phyloP scores from a whole-genome alignment of 2,888 invertebrate genomes.

The Alviniconcha strummeri region DNA sequence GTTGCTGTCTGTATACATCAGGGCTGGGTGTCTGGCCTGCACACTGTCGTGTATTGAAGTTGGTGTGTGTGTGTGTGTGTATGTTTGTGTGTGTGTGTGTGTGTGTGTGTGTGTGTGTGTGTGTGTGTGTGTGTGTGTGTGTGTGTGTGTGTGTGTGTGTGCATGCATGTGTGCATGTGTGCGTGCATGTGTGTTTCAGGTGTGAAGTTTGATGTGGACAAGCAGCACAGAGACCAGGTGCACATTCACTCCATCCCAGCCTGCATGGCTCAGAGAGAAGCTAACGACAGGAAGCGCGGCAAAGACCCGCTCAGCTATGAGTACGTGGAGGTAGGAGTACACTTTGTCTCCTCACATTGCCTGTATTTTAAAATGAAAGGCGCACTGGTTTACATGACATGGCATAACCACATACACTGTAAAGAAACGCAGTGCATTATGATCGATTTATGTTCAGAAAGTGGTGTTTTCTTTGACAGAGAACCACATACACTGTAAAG shows the following conservation, averaged over 20 bases:
- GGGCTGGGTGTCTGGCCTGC: no score
- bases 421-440: no score
- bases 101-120: constrained; percentile 42
- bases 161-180: constrained; percentile 1
- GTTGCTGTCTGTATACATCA: no score
- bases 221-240: constrained; percentile 46
- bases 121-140: constrained; percentile 41
- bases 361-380: no score
- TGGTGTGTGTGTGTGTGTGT: neutral
- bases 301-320: constrained; percentile 51
- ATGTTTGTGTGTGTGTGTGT: neutral
- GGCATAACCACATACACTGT: no score
- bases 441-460: no score
- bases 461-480: no score
- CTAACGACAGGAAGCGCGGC: constrained; percentile 48
- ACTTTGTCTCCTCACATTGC: no score
- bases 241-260: constrained; percentile 55
- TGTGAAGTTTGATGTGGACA: constrained; percentile 49
- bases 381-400: no score
- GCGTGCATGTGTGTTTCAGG: constrained; percentile 45
- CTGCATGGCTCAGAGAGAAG: constrained; percentile 59
- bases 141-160: neutral
- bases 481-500: no score
- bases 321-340: constrained; percentile 51
- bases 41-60: neutral